Base-by-base conservation (phyloP, 2,797 vertebrate species). In the Rhabdophis nuchalis region DNA sequence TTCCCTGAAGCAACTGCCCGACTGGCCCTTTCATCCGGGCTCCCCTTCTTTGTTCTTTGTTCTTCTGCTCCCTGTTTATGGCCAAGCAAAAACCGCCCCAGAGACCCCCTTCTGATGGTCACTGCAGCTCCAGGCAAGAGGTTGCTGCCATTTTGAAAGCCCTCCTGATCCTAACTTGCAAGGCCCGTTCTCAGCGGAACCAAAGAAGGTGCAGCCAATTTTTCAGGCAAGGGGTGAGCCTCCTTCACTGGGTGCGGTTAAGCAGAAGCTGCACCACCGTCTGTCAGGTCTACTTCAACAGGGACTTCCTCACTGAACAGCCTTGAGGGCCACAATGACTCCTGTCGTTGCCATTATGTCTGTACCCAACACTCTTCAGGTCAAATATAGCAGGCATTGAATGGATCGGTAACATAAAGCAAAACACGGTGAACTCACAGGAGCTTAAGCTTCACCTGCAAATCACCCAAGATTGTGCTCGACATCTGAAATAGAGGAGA, bases 1-100 rank as follows among this genome's bases (percentile, higher is more conserved):
- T 46, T 46, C 93, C 96, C 95, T 92, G 93, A 96, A 94, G 96
- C 96, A 94, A 92, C 93, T 58, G 32, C 68, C 27, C 68, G 60
- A 25, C 41, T 54, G 9, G 18, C 32, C 36, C 85, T 88, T 88
- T 82, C 92, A 61, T 82, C n/a, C 56, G 11, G 8, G 20, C 29
- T 14, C 12, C 89, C 60, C 56, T 23, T 11, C n/a, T 10, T 60
- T 13, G 9, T n/a, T n/a, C n/a, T n/a, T n/a, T 27, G 61, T 41
- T 0, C 29, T n/a, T n/a, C 82, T 29, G 1, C 46, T 82, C 57
- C 29, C 14, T 72, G 52, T 52, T 60, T 27, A 85, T 7, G 46
- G 50, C 53, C 50, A 68, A 57, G 57, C 72, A 32, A 16, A 41
- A 58, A 23, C 32, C 20, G 12, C 36, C 87, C 20, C n/a, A 36